Conservation (phyloP, 1,140 invertebrate genomes). For the Drosophila pseudoananassae region DNA sequence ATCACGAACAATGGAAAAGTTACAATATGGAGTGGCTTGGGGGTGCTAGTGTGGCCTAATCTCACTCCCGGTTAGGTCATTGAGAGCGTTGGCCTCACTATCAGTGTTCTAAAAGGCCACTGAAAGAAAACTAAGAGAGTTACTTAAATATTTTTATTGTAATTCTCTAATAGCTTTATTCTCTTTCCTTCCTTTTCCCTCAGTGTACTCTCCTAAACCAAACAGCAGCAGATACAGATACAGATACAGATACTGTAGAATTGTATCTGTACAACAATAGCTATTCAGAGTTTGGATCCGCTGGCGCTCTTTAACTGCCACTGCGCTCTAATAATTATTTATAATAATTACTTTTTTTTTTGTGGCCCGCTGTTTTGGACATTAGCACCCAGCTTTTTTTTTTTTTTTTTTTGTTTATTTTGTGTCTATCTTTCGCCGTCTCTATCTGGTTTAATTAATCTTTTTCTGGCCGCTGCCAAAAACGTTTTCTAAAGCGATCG, state of each 20-base stretch:
- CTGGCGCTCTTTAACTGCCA: slow-evolving; percentile 61
- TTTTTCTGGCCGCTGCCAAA: slow-evolving; percentile 40
- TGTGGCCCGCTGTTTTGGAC: slow-evolving; percentile 65
- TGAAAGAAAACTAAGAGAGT: neutral
- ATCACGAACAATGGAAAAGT: slow-evolving; percentile 76
- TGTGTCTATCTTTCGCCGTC: slow-evolving; percentile 6
- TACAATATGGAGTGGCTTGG: slow-evolving; percentile 68
- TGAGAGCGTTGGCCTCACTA: slow-evolving; percentile 36
- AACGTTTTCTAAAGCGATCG: slow-evolving; percentile 55
- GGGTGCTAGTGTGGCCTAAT: slow-evolving; percentile 26
- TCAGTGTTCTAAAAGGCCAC: slow-evolving; percentile 46
- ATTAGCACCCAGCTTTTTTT: slow-evolving; percentile 44
- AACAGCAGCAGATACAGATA: slow-evolving; percentile 31
- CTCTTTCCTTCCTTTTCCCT: neutral
- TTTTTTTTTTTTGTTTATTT: neutral
- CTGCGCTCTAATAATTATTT: slow-evolving; percentile 81
- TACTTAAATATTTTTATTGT: no score
- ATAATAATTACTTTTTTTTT: slow-evolving; percentile 71
- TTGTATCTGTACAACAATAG: slow-evolving; percentile 49
- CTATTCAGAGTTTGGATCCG: slow-evolving; percentile 54
- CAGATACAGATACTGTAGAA: slow-evolving; percentile 46
- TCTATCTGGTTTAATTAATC: slow-evolving; percentile 68
- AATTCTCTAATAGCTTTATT: neutral
- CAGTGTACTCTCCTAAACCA: slow-evolving; percentile 27
- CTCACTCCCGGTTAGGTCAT: slow-evolving; percentile 19